Evolutionary conservation across 2,888 invertebrate species (phyloP), one percentile per base, ranked within the genome.

Genomic region (Melipona bicolor): DNA sequence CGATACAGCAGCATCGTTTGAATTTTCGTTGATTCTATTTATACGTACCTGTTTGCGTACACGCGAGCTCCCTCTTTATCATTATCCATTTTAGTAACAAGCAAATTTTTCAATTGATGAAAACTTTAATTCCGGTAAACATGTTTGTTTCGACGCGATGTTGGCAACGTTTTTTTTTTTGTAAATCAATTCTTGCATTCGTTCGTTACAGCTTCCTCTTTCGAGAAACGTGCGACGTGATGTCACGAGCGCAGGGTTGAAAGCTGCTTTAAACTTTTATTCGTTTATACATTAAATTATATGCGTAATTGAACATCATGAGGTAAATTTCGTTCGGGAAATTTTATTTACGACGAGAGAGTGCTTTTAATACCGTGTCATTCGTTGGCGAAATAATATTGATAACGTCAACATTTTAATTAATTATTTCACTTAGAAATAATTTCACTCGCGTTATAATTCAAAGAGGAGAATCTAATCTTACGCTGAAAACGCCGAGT

Each of bases 221-320:
- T 59, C n/a, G n/a, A 59, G 24, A n/a, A n/a, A 0, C 56, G 15
- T 11, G 13, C 13, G 56, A 0, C n/a, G n/a, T 13, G 56, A 21
- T 56, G n/a, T 56, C 11, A 24, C 15, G n/a, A 13, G 15, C n/a
- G 15, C 56, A 59, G 24, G n/a, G 5, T 59, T 59, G 13, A 59
- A 59, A 59, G 56, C 56, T n/a, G 24, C 56, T n/a, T 59, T 59
- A 24, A 59, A 61, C 61, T 61, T 61, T 27, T 19, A 61, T 61
- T 9, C 27, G 24, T 61, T 61, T 27, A 61, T 61, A 19, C 17
- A 61, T 61, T 24, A 19, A 61, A 61, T 61, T 61, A 61, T 61
- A 17, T 61, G 2, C 24, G 15, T 59, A 59, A 59, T 61, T 61
- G 61, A 19, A 61, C 27, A 19, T 61, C 61, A 27, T 61, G 19